These are phyloP conservation scores for Drosophila orena DNA, from an alignment of 1,140 invertebrate genomes.

Conservation along the genomic window DNA sequence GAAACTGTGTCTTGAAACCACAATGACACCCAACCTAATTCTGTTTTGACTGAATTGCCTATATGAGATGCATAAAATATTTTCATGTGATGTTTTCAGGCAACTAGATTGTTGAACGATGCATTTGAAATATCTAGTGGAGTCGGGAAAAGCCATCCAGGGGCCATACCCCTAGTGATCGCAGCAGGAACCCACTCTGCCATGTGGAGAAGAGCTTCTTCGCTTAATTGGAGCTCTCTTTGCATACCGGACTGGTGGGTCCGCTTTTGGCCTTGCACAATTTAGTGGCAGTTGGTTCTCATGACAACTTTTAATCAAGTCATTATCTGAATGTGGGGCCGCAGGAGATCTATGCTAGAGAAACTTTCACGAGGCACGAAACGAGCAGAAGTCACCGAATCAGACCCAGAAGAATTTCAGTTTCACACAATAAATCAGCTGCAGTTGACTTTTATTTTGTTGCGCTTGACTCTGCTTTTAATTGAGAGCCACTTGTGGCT, in stretches of 20 bases:
- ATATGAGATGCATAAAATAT: too few relatives aligned
- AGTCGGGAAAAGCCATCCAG: neutral
- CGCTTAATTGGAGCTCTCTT: conserved; percentile 67
- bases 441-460: conserved; percentile 62
- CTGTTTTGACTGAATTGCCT: too few relatives aligned
- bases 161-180: conserved; percentile 3
- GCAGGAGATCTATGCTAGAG: conserved; percentile 35
- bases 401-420: conserved; percentile 48
- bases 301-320: conserved; percentile 81
- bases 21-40: too few relatives aligned
- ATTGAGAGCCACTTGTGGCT: conserved; percentile 59
- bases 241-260: conserved; percentile 24
- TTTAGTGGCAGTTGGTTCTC: conserved; percentile 48
- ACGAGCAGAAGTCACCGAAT: conserved; percentile 39
- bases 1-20: too few relatives aligned
- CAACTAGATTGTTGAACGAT: neutral
- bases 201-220: conserved; percentile 15
- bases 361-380: conserved; percentile 66
- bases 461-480: conserved; percentile 43
- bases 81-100: neutral
- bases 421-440: conserved; percentile 81
- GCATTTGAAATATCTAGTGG: neutral
- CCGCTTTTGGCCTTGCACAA: conserved; percentile 34
- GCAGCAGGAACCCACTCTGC: neutral
- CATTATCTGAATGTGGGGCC: conserved; percentile 71